Conservation (phyloP, 2,888 invertebrate genomes). For the Nineta flava region DNA sequence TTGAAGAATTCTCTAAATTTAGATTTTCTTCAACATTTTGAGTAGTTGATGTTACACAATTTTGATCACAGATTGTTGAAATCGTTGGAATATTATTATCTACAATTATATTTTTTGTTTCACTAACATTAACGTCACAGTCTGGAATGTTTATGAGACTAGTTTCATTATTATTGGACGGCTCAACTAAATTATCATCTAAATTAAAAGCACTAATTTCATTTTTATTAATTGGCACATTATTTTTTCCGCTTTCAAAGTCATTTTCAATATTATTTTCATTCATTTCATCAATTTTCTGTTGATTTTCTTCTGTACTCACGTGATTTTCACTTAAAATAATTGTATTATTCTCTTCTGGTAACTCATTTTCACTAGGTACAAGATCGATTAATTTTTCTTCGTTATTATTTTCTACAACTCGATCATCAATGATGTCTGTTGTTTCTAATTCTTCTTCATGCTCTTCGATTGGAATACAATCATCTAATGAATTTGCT, state of each 20-base stretch:
- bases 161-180: slow-evolving; percentile 28
- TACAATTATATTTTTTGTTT: slow-evolving; percentile 9
- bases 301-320: background rate
- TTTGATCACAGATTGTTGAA: slow-evolving; percentile 58
- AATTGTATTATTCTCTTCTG: background rate
- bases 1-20: background rate
- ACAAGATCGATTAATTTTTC: slow-evolving; percentile 5
- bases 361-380: background rate
- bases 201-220: slow-evolving; percentile 27
- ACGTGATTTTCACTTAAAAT: slow-evolving; percentile 8
- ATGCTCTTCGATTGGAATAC: slow-evolving; percentile 2
- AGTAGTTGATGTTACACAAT: slow-evolving; percentile 14
- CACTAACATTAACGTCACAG: slow-evolving; percentile 21
- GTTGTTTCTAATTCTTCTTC: background rate
- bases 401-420: slow-evolving; percentile 8
- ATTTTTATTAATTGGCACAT: slow-evolving; percentile 25
- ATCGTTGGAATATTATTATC: slow-evolving; percentile 45
- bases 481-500: slow-evolving; percentile 15
- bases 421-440: background rate
- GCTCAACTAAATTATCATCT: slow-evolving; percentile 27
- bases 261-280: background rate
- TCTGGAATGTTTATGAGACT: slow-evolving; percentile 17
- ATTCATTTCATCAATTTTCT: background rate
- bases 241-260: slow-evolving; percentile 16
- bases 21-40: background rate